Percentiles rank a stretch among this genome's conserved stretches.
Conservation (phyloP, 2,797 vertebrate species). For the Gastrophryne carolinensis region DNA sequence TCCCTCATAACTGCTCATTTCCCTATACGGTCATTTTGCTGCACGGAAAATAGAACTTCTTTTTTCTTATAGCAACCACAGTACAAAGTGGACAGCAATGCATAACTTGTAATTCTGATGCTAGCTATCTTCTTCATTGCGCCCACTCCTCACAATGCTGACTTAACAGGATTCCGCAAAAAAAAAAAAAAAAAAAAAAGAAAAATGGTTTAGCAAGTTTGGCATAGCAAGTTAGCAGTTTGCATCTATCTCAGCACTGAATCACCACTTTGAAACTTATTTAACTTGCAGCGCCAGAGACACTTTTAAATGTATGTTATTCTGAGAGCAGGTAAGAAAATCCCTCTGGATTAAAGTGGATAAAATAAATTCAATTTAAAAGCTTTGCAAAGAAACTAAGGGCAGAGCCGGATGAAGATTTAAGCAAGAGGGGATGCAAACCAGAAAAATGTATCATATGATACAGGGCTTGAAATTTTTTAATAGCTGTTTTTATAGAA, state of each 20-base stretch:
- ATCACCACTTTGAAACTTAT: not conserved
- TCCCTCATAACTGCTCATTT: too few relatives aligned
- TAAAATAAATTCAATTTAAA: slow-evolving; percentile 30
- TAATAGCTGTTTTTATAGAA: slow-evolving; percentile 9
- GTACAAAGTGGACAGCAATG: too few relatives aligned
- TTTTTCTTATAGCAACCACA: too few relatives aligned
- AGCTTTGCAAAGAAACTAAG: slow-evolving; percentile 2
- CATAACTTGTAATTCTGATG: too few relatives aligned
- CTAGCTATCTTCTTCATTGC: too few relatives aligned
- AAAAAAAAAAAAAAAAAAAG: too few relatives aligned
- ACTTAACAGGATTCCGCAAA: too few relatives aligned
- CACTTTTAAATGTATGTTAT: not conserved
- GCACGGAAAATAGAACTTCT: too few relatives aligned
- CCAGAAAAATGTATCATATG: slow-evolving; percentile 6
- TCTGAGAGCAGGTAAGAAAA: slow-evolving; percentile 25
- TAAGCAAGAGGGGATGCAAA: not conserved
- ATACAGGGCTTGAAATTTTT: slow-evolving; percentile 19
- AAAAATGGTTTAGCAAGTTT: not conserved
- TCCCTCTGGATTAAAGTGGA: slow-evolving; percentile 32
- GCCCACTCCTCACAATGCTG: too few relatives aligned
- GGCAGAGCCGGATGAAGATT: slow-evolving; percentile 12
- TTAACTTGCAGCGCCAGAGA: not conserved
- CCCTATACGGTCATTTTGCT: too few relatives aligned
- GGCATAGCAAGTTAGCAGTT: not conserved
- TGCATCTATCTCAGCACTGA: not conserved